A percentile compares a stretch with the other conserved stretches of the same genome.
phyloP scores from a whole-genome alignment of 2,113 vertebrate genomes.

The Leuciscus idus region DNA sequence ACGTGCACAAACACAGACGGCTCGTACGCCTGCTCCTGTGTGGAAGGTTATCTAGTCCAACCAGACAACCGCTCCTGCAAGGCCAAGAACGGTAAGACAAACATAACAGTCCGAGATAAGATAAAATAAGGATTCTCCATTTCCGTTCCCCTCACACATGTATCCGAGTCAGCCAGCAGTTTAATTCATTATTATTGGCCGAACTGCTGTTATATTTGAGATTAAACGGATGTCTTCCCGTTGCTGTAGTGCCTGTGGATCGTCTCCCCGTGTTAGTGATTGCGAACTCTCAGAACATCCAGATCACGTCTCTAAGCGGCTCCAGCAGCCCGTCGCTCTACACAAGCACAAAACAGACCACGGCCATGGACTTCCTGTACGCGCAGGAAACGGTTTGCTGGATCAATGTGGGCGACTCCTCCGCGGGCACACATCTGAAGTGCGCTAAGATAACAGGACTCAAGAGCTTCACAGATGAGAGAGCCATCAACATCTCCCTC shows the following conservation, averaged over 20 bases:
- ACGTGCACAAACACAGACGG: constrained; percentile 89
- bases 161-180: neutral
- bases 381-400: constrained; percentile 92
- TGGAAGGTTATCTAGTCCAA: constrained; percentile 92
- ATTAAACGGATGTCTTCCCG: neutral
- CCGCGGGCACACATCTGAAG: constrained; percentile 88
- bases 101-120: neutral
- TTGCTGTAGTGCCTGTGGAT: constrained; percentile 82
- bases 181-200: neutral
- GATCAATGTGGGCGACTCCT: constrained; percentile 91
- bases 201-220: neutral
- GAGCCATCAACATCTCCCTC: constrained; percentile 93
- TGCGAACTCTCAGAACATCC: constrained; percentile 96
- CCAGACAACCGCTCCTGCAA: constrained; percentile 97
- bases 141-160: neutral
- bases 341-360: constrained; percentile 93
- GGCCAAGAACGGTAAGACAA: constrained; percentile 89
- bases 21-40: constrained; percentile 89
- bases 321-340: constrained; percentile 85
- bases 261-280: constrained; percentile 91
- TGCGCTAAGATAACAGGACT: constrained; percentile 94
- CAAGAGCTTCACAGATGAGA: constrained; percentile 90
- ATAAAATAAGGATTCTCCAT: neutral
- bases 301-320: constrained; percentile 91
- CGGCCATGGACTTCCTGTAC: constrained; percentile 97